These are phyloP conservation scores for Drosophila mojavensis DNA, from an alignment of 1,140 invertebrate species.

Conservation along the genomic window DNA sequence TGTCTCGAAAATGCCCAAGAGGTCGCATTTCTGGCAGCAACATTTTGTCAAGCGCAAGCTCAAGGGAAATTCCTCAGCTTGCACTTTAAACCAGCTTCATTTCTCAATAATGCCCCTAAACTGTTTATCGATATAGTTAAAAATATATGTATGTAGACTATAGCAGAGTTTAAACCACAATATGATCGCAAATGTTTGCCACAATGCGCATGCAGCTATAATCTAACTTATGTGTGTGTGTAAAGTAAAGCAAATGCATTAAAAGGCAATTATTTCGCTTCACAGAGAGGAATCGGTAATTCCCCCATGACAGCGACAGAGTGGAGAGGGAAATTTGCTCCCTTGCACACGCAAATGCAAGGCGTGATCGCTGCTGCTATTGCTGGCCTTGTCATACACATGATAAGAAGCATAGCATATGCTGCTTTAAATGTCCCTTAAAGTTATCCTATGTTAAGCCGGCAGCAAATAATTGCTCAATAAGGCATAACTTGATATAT, in stretches of 20 bases:
- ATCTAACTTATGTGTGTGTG: no score
- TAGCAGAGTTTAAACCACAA: background rate
- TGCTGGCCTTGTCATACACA: no score
- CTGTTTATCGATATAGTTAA: background rate
- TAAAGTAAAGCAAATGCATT: background rate
- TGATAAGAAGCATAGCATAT: no score
- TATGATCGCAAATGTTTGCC: background rate
- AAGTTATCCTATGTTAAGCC: no score
- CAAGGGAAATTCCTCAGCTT: constrained; percentile 48
- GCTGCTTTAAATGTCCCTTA: no score
- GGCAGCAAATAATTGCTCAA: background rate
- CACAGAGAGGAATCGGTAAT: background rate
- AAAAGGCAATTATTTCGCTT: background rate
- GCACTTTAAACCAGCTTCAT: constrained; percentile 19
- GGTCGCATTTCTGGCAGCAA: constrained; percentile 55
- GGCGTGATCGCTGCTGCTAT: no score
- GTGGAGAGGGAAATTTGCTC: background rate
- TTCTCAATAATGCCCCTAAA: background rate
- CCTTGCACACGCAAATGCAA: no score
- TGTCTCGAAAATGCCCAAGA: constrained; percentile 10
- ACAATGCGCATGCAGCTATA: background rate
- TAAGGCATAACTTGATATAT: background rate
- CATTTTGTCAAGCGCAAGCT: constrained; percentile 64
- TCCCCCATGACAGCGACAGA: background rate
- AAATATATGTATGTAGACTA: no score